Conservation (phyloP, 92 coral and sea anemone species). For the Anthopleura xanthogrammica region DNA sequence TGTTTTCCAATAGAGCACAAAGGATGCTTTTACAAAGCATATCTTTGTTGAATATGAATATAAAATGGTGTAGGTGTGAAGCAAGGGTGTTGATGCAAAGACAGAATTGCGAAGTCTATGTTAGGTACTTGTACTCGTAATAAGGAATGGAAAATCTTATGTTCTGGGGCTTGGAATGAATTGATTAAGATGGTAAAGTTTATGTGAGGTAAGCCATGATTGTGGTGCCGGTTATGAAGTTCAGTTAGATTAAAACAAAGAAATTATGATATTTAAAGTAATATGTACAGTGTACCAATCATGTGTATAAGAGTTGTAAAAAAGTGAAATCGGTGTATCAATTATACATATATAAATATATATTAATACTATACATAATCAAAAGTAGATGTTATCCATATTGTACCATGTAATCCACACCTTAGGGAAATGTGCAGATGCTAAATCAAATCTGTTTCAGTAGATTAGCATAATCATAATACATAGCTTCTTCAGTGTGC, state of each 20-base stretch:
- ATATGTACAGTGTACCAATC: conserved; percentile 29
- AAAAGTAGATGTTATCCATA: background rate
- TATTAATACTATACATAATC: background rate
- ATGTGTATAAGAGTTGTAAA: conserved; percentile 36
- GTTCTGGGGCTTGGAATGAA: background rate
- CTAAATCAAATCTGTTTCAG: background rate
- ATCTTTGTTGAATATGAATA: background rate
- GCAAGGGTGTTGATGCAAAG: background rate
- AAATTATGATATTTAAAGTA: conserved; percentile 37
- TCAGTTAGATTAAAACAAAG: conserved; percentile 25
- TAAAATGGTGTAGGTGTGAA: background rate
- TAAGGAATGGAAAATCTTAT: background rate
- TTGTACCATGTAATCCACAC: background rate
- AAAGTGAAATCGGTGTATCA: conserved; percentile 19
- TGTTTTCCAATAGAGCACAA: conserved; percentile 2
- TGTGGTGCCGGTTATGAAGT: background rate
- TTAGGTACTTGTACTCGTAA: background rate
- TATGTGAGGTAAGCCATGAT: conserved; percentile 7
- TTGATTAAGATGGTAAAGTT: conserved; percentile 1
- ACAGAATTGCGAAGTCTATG: background rate
- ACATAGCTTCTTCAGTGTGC: background rate
- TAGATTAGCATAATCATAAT: background rate
- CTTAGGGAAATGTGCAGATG: background rate
- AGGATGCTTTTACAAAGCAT: conserved; percentile 32
- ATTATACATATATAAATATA: conserved; percentile 7